Base-by-base conservation (phyloP, 2,888 invertebrate genomes). In the Acholoe squamosa region DNA sequence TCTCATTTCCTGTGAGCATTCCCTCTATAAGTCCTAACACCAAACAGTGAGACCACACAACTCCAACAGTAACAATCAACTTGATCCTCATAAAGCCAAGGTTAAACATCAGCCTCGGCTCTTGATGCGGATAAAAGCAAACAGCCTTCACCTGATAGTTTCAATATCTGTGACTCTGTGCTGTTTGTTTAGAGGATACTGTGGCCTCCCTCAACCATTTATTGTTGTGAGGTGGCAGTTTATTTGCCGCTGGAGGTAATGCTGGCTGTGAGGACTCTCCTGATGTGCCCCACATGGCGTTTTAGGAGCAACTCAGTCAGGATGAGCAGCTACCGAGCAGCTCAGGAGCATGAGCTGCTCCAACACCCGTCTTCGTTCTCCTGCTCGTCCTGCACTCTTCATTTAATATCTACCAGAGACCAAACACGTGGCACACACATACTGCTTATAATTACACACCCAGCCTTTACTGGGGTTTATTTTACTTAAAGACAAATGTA, bases 191-290 rank as follows among this genome's bases (percentile, higher is more conserved):
- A 86, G 84, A 84, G 31, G 52, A 52, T 16, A 0, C 16, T 19
- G 28, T 25, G 54, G 86, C 54, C 25, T 33, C 25, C 12, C 25
- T 10, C 86, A 12, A 19, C 54, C 52, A 86, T 86, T 86, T 86
- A 86, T 86, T 86, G 86, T 86, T 86, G 86, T 34, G 86, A 54
- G 54, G 54, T 54, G 28, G 19, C 52, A 54, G 86, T 86, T 86
- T 86, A 86, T 86, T 86, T 86, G 52, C 22, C 10, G 54, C 51
- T 56, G 25, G 28, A 22, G 56, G 86, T 86, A 86, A 86, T 86
- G 25, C 52, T 19, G 52, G 67, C 67, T 67, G 19, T 67, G 16
- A 19, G n/a, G n/a, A 25, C 71, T 14, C 0, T 5, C 71, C 71
- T 71, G 71, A 71, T 71, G 71, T 71, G 28, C 71, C 71, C 28